Evolutionary conservation across 2,888 invertebrate species (phyloP).

Genomic region (Hecatera dysodea): DNA sequence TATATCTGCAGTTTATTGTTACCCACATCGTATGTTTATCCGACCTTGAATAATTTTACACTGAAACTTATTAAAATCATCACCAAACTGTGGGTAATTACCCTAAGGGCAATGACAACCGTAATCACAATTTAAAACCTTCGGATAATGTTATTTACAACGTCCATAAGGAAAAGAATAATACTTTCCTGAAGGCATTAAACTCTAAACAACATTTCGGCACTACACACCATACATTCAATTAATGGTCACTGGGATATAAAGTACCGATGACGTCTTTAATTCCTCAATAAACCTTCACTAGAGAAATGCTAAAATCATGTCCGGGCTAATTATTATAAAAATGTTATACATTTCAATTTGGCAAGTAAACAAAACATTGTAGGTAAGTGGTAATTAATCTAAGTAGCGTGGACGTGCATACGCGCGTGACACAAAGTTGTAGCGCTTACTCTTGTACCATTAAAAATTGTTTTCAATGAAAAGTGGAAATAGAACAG

Average conservation of each 20-base stretch:
- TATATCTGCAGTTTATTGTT: slow-evolving; percentile 32
- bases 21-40: slow-evolving; percentile 4
- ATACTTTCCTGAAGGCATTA: slow-evolving; percentile 13
- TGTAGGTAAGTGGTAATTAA: slow-evolving; percentile 47
- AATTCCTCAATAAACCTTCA: slow-evolving; percentile 18
- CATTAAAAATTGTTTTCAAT: slow-evolving; percentile 58
- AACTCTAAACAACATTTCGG: slow-evolving; percentile 20
- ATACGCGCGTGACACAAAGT: slow-evolving; percentile 46
- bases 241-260: slow-evolving; percentile 4
- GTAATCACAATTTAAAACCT: neutral
- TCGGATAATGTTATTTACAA: neutral
- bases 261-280: slow-evolving; percentile 13
- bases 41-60: slow-evolving; percentile 14
- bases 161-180: slow-evolving; percentile 6
- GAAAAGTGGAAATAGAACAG: slow-evolving; percentile 56
- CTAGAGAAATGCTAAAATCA: slow-evolving; percentile 10
- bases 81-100: neutral
- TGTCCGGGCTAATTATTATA: slow-evolving; percentile 8
- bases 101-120: neutral
- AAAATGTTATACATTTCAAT: slow-evolving; percentile 38
- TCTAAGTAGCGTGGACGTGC: slow-evolving; percentile 44
- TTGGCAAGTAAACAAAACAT: slow-evolving; percentile 53
- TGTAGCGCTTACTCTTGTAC: slow-evolving; percentile 34
- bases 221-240: slow-evolving; percentile 25
- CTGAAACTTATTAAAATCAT: neutral